Conservation (phyloP, 2,113 vertebrate genomes). For the Todiramphus chloris region DNA sequence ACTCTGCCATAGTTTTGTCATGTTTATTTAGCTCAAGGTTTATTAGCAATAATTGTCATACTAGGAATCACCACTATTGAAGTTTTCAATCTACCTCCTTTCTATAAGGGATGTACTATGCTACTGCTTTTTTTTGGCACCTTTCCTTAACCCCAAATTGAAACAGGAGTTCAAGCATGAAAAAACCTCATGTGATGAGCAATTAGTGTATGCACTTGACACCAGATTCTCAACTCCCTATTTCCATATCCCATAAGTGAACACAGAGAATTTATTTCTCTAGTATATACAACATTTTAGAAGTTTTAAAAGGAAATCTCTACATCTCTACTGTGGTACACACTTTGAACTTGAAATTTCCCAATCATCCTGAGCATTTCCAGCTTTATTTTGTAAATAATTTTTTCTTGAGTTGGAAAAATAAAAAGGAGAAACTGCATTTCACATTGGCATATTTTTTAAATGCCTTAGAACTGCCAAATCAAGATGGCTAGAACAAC, state of each 20-base stretch:
- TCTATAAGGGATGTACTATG: neutral
- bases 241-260: neutral
- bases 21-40: conserved; percentile 7
- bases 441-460: neutral
- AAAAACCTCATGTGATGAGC: neutral
- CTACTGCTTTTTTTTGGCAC: neutral
- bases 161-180: neutral
- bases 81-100: neutral
- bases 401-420: neutral
- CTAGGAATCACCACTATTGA: neutral
- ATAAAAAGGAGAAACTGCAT: neutral
- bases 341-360: neutral
- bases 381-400: neutral
- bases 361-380: neutral
- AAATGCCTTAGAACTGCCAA: neutral
- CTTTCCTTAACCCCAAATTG: neutral
- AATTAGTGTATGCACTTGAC: neutral
- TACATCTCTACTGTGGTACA: neutral
- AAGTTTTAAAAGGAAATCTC: neutral
- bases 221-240: neutral
- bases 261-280: neutral
- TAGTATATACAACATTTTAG: neutral
- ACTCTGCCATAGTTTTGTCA: neutral
- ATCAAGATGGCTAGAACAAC: neutral
- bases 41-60: neutral